Evolutionary conservation across 1,140 invertebrate genomes (phyloP).

Genomic region (Eufriesea mexicana): DNA sequence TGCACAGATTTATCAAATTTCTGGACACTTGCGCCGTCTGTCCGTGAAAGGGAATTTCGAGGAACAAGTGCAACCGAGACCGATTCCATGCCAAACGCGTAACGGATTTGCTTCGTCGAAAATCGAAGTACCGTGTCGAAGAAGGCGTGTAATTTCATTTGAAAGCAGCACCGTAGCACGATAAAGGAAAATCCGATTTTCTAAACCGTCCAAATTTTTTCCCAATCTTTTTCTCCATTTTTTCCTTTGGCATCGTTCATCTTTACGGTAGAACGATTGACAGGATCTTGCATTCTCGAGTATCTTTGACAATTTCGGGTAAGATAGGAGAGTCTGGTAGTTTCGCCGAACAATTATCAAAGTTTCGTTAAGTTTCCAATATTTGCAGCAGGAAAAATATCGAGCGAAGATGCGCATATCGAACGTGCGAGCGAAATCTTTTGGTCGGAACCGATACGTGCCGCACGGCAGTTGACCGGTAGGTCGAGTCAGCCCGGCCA

Average conservation of each 20-base stretch:
- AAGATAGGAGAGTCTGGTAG: not conserved
- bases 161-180: too few species aligned
- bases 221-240: too few species aligned
- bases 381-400: not conserved
- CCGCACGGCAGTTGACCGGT: slow-evolving; percentile 60
- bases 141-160: too few species aligned
- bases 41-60: not conserved
- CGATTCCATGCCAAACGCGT: not conserved
- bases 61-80: not conserved
- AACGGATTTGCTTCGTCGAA: too few species aligned
- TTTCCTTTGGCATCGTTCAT: too few species aligned
- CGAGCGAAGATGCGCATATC: not conserved
- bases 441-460: slow-evolving; percentile 19
- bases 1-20: not conserved
- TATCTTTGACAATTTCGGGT: not conserved
- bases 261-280: too few species aligned
- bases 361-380: not conserved
- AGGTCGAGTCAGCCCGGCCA: slow-evolving; percentile 70
- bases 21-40: not conserved
- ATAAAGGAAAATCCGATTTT: too few species aligned
- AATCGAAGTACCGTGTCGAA: too few species aligned
- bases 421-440: slow-evolving; percentile 25
- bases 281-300: too few species aligned
- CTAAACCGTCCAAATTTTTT: too few species aligned
- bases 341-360: not conserved